Base-by-base conservation (phyloP, 2,113 vertebrate genomes). In the Corythornis vintsioides region DNA sequence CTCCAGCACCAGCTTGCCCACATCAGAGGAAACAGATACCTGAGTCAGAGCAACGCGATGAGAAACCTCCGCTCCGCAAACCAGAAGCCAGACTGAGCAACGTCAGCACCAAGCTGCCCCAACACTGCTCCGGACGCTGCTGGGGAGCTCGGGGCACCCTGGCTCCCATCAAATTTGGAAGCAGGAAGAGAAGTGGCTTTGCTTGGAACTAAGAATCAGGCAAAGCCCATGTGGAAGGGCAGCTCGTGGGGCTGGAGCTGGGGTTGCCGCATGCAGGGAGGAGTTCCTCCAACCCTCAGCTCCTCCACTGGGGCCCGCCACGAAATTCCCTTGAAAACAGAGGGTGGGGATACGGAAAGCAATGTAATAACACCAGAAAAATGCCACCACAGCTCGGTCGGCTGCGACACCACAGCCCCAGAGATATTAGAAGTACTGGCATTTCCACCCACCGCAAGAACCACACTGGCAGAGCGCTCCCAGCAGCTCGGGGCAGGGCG, bases 281-380 rank as follows among this genome's bases (percentile, higher is more conserved):
- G 92, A 79, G 87, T 52, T 96, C 45, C 83, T 86, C 67, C 9
- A 19, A 90, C 73, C 15, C n/a, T 75, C 26, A 60, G 87, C 76
- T 95, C 92, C 79, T 94, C 64, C 0, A 7, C 17, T n/a, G 26
- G 89, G 88, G 87, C 47, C 47, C 7, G 59, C 50, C 2, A 8
- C 84, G 82, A 64, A 91, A 96, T 95, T 96, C 93, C 86, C 94
- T 96, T 94, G 92, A 96, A 98, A 95, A 97, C 70, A 89, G 93
- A 96, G 96, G 96, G 96, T 95, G 95, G 93, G 92, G 96, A 96
- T 67, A 71, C 0, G 56, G 87, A 91, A 96, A 80, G 95, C 93
- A 86, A 86, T 80, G 96, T 40, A 94, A 60, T 82, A 94, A 95
- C 89, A 75, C 45, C 89, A 95, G 94, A 95, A 97, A 90, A 97